Evolutionary conservation across 2,888 invertebrate genomes (phyloP).

Genomic region (Agapetus fuscipes): DNA sequence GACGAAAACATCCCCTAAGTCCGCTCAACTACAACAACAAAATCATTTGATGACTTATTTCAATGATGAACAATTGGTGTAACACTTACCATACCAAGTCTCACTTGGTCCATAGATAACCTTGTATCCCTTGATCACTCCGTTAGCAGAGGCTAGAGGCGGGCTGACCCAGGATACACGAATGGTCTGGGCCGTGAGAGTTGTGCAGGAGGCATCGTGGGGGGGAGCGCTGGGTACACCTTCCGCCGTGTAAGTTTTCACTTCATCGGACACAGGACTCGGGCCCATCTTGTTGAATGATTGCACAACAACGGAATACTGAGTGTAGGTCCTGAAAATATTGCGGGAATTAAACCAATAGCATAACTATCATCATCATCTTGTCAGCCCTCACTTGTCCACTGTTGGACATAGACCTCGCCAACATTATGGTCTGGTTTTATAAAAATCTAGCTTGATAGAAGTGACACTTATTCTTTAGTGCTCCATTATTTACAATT

Average conservation of each 20-base stretch:
- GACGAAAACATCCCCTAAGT: too few relatives aligned
- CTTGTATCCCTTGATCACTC: constrained; percentile 93
- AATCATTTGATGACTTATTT: too few relatives aligned
- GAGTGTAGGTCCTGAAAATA: constrained; percentile 73
- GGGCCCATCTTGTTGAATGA: constrained; percentile 92
- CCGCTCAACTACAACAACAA: too few relatives aligned
- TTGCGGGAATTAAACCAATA: not conserved
- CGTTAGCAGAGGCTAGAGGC: constrained; percentile 83
- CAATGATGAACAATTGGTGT: too few relatives aligned
- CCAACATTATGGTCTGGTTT: too few relatives aligned
- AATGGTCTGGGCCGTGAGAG: constrained; percentile 88
- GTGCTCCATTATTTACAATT: too few relatives aligned
- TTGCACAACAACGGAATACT: constrained; percentile 92
- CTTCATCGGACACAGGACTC: constrained; percentile 83
- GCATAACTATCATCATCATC: too few relatives aligned
- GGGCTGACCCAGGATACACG: constrained; percentile 93
- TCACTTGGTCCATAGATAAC: constrained; percentile 87
- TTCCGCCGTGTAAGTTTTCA: constrained; percentile 88
- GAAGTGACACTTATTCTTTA: too few relatives aligned
- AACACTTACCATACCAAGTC: constrained; percentile 78
- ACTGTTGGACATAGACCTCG: too few relatives aligned
- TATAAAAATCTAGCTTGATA: too few relatives aligned
- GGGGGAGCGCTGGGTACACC: constrained; percentile 89
- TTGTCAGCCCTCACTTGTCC: too few relatives aligned
- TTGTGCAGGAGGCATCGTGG: constrained; percentile 84